These are phyloP conservation scores for Pseudomyrmex flavicornis DNA, from an alignment of 1,140 invertebrate genomes.

Conservation along the genomic window DNA sequence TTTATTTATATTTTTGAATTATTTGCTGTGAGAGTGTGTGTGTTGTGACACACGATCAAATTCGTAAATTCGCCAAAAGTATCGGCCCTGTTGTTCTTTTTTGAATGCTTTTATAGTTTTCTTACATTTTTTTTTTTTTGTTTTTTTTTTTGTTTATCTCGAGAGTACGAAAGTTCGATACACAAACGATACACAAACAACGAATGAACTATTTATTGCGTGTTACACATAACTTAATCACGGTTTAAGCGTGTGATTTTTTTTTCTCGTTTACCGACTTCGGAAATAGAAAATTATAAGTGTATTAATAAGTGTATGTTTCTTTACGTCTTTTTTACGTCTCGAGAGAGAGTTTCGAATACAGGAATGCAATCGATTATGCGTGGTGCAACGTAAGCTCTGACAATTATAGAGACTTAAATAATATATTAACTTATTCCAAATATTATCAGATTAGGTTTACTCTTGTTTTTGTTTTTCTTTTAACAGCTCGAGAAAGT, in stretches of 20 bases:
- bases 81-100: neutral
- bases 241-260: neutral
- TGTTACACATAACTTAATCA: slow-evolving; percentile 30
- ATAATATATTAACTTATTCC: too few species aligned
- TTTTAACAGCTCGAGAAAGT: neutral
- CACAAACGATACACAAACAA: neutral
- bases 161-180: slow-evolving; percentile 1
- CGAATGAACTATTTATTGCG: neutral
- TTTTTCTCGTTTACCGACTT: neutral
- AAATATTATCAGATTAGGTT: slow-evolving; percentile 3
- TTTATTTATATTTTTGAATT: too few species aligned
- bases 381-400: too few species aligned
- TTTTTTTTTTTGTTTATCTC: too few species aligned
- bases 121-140: slow-evolving; percentile 2
- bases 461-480: neutral
- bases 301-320: too few species aligned
- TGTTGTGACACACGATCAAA: neutral
- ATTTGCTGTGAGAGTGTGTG: neutral
- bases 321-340: too few species aligned
- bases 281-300: neutral
- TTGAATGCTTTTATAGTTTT: neutral
- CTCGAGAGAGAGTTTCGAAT: too few species aligned
- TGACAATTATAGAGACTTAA: too few species aligned
- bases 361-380: too few species aligned
- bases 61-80: slow-evolving; percentile 19